A percentile compares a stretch with the other conserved stretches of the same genome.
Evolutionary conservation across 2,797 vertebrate genomes (phyloP).

Genomic region (Strix occidentalis): DNA sequence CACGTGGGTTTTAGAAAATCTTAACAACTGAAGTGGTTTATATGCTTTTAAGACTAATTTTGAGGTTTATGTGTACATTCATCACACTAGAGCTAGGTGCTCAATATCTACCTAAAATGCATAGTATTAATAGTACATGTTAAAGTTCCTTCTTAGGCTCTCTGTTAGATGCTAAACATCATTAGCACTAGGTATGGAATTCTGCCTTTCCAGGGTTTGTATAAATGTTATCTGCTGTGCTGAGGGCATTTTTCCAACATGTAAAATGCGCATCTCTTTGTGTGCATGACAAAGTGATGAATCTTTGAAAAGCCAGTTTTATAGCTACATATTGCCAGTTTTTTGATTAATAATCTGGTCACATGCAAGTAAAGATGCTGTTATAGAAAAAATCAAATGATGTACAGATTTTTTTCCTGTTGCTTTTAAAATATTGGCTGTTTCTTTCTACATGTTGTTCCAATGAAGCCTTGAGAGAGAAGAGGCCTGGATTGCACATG

Average conservation of each 20-base stretch:
- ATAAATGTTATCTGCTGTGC: constrained; percentile 9
- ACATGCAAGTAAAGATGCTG: constrained; percentile 17
- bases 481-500: constrained; percentile 41
- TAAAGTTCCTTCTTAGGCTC: constrained; percentile 50
- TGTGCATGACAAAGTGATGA: neutral
- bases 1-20: constrained; percentile 75
- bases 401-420: neutral
- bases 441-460: constrained; percentile 53
- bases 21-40: constrained; percentile 82
- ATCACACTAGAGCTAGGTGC: constrained; percentile 56
- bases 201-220: constrained; percentile 7
- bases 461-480: constrained; percentile 26
- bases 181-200: constrained; percentile 34
- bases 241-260: constrained; percentile 8
- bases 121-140: constrained; percentile 14
- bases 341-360: constrained; percentile 50
- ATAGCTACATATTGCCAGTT: neutral
- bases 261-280: neutral
- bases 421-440: constrained; percentile 32
- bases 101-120: constrained; percentile 62
- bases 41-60: constrained; percentile 85
- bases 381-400: neutral
- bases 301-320: constrained; percentile 29
- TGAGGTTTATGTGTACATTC: constrained; percentile 80
- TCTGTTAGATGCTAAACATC: constrained; percentile 50